Conservation (phyloP, 2,888 invertebrate genomes). For the Sthenelais limicola region DNA sequence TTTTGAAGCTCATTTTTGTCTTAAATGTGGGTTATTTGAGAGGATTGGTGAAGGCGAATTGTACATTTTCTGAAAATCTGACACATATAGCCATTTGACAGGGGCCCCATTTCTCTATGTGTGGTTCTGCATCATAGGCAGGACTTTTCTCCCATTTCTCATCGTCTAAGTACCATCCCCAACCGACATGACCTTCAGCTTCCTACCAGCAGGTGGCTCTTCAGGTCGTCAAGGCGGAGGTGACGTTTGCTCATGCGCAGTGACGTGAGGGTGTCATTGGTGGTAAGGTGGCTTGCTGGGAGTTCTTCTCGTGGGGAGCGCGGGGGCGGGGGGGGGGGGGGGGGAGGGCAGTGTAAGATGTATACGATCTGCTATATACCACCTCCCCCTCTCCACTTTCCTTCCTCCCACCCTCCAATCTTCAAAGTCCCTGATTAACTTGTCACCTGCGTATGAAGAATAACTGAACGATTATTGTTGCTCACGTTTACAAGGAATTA, state of each 20-base stretch:
- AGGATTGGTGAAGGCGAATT: too few species aligned
- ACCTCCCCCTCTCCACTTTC: not conserved
- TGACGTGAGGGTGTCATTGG: not conserved
- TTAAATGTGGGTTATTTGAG: too few species aligned
- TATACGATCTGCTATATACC: too few species aligned
- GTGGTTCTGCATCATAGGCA: too few species aligned
- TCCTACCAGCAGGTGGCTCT: not conserved
- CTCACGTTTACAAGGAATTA: too few species aligned
- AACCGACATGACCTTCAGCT: not conserved
- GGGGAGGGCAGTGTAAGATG: constrained; percentile 5
- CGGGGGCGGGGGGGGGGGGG: not conserved
- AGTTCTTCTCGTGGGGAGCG: not conserved
- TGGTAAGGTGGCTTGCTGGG: not conserved
- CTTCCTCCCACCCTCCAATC: not conserved
- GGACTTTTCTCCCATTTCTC: not conserved
- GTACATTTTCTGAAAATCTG: too few species aligned
- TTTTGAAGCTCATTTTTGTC: too few species aligned
- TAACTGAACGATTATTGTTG: too few species aligned
- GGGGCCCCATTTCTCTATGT: too few species aligned
- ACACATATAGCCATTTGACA: too few species aligned
- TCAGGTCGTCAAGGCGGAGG: constrained; percentile 10
- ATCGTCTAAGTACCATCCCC: not conserved
- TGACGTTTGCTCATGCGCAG: not conserved
- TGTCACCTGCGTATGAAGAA: too few species aligned
- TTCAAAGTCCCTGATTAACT: too few species aligned